Evolutionary conservation across 1,140 invertebrate genomes (phyloP).

Genomic region (Lutraria rhynchaena): DNA sequence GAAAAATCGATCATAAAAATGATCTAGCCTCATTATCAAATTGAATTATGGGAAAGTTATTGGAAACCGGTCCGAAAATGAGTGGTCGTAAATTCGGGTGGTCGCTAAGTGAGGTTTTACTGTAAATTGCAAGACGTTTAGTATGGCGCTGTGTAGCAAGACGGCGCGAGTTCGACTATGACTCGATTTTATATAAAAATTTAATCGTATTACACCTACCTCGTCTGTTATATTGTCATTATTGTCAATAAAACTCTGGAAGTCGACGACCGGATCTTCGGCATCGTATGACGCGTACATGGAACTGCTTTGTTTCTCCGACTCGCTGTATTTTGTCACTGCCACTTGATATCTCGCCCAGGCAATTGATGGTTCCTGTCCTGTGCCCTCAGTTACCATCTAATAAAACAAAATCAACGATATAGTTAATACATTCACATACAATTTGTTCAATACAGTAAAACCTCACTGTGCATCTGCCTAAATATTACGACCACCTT

Average conservation of each 20-base stretch:
- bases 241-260: slow-evolving; percentile 64
- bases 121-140: neutral
- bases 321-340: slow-evolving; percentile 71
- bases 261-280: slow-evolving; percentile 65
- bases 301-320: slow-evolving; percentile 67
- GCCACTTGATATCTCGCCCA: slow-evolving; percentile 64
- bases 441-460: no score
- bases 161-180: neutral
- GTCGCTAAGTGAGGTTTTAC: no score
- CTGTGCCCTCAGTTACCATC: slow-evolving; percentile 60
- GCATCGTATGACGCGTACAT: slow-evolving; percentile 68
- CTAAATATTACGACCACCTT: no score
- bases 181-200: neutral
- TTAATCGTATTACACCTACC: slow-evolving; percentile 56
- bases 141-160: neutral
- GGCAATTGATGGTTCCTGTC: slow-evolving; percentile 64
- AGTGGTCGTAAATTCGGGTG: no score
- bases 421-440: no score
- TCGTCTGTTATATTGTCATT: slow-evolving; percentile 69
- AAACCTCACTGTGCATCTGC: no score
- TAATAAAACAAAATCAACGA: slow-evolving; percentile 17
- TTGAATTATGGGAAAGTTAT: neutral
- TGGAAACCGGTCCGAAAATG: no score
- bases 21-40: no score
- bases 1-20: no score